These are phyloP conservation scores for Rhizomys pruinosus DNA, from an alignment of 2,113 vertebrate genomes.

Conservation along the genomic window DNA sequence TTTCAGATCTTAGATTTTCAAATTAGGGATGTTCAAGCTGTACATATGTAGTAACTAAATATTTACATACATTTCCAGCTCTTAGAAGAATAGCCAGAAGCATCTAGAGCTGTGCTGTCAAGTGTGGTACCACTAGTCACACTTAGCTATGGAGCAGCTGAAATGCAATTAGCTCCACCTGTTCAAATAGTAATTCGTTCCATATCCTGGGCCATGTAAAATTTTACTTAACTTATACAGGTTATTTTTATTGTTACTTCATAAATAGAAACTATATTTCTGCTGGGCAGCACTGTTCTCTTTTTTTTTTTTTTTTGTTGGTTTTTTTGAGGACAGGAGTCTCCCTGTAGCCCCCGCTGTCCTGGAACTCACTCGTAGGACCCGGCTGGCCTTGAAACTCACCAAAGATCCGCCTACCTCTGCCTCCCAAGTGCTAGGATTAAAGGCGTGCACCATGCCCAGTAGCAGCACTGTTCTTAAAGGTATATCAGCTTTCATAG, in stretches of 20 bases:
- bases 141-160: background rate
- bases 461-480: background rate
- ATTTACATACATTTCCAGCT: background rate
- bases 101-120: background rate
- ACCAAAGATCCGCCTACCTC: too few species aligned
- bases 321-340: too few species aligned
- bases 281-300: background rate
- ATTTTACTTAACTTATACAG: background rate
- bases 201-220: background rate
- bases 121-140: background rate
- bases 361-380: too few species aligned
- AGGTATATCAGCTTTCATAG: background rate
- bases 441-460: too few species aligned
- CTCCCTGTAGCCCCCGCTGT: too few species aligned
- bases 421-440: too few species aligned
- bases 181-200: background rate
- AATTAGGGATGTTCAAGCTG: background rate
- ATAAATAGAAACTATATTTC: background rate
- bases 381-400: too few species aligned
- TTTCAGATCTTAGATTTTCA: background rate
- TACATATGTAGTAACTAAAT: background rate
- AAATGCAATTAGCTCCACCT: constrained; percentile 5
- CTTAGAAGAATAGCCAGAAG: background rate
- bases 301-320: too few species aligned
- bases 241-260: background rate